Conservation (phyloP, 2,888 invertebrate genomes). For the Sisyra terminalis region DNA sequence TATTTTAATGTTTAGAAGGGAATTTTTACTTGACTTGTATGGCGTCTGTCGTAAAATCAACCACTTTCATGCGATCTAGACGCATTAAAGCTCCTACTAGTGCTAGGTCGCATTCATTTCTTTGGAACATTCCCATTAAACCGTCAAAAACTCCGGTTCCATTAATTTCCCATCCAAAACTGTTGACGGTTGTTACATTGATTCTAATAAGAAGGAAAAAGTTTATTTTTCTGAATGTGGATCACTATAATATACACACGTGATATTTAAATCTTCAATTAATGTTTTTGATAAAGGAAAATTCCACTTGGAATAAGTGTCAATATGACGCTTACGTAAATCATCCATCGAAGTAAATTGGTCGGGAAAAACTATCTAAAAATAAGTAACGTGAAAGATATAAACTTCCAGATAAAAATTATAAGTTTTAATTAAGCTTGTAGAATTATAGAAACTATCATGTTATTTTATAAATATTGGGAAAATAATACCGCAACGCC, state of each 20-base stretch:
- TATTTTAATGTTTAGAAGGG: too few relatives aligned
- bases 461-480: too few relatives aligned
- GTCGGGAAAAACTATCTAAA: slow-evolving; percentile 8
- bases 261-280: slow-evolving; percentile 26
- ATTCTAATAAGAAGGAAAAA: slow-evolving; percentile 17
- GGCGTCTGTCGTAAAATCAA: slow-evolving; percentile 37
- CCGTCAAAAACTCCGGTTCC: slow-evolving; percentile 40
- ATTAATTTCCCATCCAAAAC: slow-evolving; percentile 37
- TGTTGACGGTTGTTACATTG: slow-evolving; percentile 24
- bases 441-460: too few relatives aligned
- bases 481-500: background rate
- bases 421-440: too few relatives aligned
- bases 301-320: slow-evolving; percentile 28
- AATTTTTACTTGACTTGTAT: slow-evolving; percentile 24
- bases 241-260: too few relatives aligned
- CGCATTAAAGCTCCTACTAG: slow-evolving; percentile 38
- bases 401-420: too few relatives aligned
- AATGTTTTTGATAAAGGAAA: slow-evolving; percentile 23
- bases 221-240: too few relatives aligned
- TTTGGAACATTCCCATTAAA: slow-evolving; percentile 36
- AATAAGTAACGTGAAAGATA: too few relatives aligned
- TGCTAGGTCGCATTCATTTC: slow-evolving; percentile 33
- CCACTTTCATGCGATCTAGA: slow-evolving; percentile 31
- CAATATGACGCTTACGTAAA: slow-evolving; percentile 23
- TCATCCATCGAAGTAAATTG: slow-evolving; percentile 18